Base-by-base conservation (phyloP, 2,113 vertebrate species). In the Nerophis lumbriciformis region DNA sequence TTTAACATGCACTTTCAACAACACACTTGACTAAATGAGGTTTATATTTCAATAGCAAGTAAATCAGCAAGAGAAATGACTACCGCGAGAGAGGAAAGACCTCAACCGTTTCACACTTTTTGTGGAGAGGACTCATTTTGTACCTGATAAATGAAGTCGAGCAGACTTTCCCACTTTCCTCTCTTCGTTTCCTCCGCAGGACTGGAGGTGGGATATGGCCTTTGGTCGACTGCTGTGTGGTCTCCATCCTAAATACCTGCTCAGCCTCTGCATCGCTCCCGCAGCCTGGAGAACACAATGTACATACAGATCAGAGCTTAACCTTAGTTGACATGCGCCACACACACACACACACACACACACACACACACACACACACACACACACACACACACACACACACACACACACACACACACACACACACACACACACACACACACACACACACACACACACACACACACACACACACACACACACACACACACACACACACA, bases 201-300 rank as follows among this genome's bases (percentile, higher is more conserved):
- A 93, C 74, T 0, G 90, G 90, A 0, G 92, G 84, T 0, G 93
- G 94, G 48, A 95, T 44, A 10, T 90, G 88, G 0, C 71, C 63
- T 64, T 39, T 19, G 78, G 75, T 60, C 83, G 72, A 72, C 88
- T 89, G 77, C 35, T 92, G 90, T 48, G 92, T 91, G 54, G 82
- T 81, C 59, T 95, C 92, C 92, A 94, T 95, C 84, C 88, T 95
- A 84, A 91, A 92, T 42, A 88, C 90, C 68, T 91, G 87, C 75
- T 98, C 96, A 0, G 83, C 94, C 84, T 98, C 95, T 8, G 91
- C 88, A 84, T 98, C 94, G 77, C 94, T 97, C 73, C 92, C 92
- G 1, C 91, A 94, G 83, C 92, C 96, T 99, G 80, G 47, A 67
- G 72, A 71, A 39, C 48, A 48, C 44, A 63, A 48, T 35, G 35